Evolutionary conservation across 2,113 vertebrate species (phyloP), one percentile per base, ranked within the genome.

Genomic region (Oceanodroma tethys): DNA sequence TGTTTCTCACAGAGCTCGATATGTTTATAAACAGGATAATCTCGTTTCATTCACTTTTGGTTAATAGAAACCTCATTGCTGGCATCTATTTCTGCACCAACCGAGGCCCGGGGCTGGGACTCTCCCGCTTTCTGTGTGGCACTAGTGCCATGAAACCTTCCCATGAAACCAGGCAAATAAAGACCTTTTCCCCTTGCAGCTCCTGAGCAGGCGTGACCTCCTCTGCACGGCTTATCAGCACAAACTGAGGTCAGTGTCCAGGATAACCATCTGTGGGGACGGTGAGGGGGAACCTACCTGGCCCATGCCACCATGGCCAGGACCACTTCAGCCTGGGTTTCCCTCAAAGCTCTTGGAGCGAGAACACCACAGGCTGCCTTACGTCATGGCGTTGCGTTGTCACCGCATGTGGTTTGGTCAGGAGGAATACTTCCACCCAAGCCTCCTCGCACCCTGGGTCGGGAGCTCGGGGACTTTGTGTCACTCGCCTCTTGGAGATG

Each of bases 21-120:
- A 70, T 88, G 87, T 86, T 95, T 94, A 50, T 60, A 91, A 70
- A 79, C 34, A 72, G 55, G 21, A 71, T 74, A 65, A 60, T 90
- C 52, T 62, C 92, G 71, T 84, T 89, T 92, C 53, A 65, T 81
- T 89, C 73, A 76, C 59, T 72, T 38, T 84, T 60, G 47, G 36
- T 70, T 78, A 82, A 84, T 27, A 66, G 70, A 81, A 89, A 34
- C 11, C 55, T 65, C 59, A 60, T 32, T 6, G 5, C 43, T 93
- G 84, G n/a, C 65, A 59, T 78, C 82, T 86, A 2, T 85, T 93
- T 90, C 81, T 4, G 6, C 25, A 38, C 21, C 27, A 63, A 4
- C 12, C 0, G 0, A 42, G 48, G 62, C 23, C 34, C 1, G 0
- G 48, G 43, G 25, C 38, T 50, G 68, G 30, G 42, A 32, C 34